These are phyloP conservation scores for Pedionomus torquatus DNA, from an alignment of 2,113 vertebrate genomes.

Conservation along the genomic window DNA sequence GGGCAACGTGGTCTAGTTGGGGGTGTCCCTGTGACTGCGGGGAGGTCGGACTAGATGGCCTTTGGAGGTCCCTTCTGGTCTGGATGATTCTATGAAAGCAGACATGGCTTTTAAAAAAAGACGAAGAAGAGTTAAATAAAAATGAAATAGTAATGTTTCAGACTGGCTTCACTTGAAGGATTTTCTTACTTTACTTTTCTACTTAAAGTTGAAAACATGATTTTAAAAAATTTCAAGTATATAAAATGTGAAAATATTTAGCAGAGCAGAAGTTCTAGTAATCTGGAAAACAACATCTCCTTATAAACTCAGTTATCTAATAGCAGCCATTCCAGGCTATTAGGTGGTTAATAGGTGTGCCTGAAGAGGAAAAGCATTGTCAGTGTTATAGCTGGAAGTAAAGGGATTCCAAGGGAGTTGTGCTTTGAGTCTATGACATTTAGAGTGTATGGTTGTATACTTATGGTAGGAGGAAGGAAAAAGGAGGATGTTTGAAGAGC, in stretches of 20 bases:
- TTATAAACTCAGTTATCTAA: background rate
- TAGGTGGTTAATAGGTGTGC: background rate
- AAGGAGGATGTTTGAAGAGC: background rate
- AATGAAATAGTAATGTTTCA: background rate
- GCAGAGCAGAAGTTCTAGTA: background rate
- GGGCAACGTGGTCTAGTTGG: too few species aligned
- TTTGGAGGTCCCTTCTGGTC: too few species aligned
- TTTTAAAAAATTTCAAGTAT: background rate
- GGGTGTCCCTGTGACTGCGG: too few species aligned
- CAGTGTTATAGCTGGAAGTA: background rate
- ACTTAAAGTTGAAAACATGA: background rate
- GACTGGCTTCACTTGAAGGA: background rate
- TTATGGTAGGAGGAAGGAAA: fast-evolving
- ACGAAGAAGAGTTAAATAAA: background rate
- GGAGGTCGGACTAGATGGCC: too few species aligned
- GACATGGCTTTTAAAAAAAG: background rate
- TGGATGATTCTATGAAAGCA: too few species aligned
- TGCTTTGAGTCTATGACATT: background rate
- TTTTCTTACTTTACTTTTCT: background rate
- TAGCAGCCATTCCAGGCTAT: background rate
- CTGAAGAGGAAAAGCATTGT: background rate
- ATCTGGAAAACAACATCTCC: background rate
- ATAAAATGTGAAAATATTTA: background rate
- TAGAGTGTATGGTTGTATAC: background rate
- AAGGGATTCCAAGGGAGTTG: background rate